phyloP scores from a whole-genome alignment of 2,888 invertebrate genomes.

The Smittia aterrima region DNA sequence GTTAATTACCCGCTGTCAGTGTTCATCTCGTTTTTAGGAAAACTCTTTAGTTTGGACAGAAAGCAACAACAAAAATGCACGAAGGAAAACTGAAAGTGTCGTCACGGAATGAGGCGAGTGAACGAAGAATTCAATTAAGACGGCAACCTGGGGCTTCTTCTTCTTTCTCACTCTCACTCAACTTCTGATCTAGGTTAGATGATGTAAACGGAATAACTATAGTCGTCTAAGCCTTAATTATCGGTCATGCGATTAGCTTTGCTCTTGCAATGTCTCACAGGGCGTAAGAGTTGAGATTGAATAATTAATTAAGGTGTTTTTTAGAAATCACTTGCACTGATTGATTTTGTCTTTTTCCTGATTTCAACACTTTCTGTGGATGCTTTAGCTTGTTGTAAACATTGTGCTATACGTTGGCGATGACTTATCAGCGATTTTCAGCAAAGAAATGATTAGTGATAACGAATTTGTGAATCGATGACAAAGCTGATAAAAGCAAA shows the following conservation, averaged over 20 bases:
- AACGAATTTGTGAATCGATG: neutral
- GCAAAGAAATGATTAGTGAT: neutral
- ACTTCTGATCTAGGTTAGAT: neutral
- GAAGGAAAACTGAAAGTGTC: neutral
- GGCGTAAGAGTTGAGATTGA: slow-evolving; percentile 2
- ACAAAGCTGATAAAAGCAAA: neutral
- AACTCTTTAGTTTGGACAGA: neutral
- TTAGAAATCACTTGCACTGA: neutral
- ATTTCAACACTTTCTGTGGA: too few relatives aligned
- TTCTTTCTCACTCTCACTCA: too few relatives aligned
- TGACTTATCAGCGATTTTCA: neutral
- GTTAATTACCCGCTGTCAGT: slow-evolving; percentile 36
- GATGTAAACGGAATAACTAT: neutral
- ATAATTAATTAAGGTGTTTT: slow-evolving; percentile 5
- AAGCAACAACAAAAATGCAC: neutral
- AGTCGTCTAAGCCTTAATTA: neutral
- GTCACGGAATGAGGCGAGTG: neutral
- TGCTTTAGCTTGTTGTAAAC: too few relatives aligned
- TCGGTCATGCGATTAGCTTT: neutral
- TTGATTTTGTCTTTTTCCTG: neutral
- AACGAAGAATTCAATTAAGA: too few relatives aligned
- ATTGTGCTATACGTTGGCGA: neutral
- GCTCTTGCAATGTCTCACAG: neutral
- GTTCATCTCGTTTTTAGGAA: slow-evolving; percentile 21
- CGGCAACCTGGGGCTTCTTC: too few relatives aligned